These are phyloP conservation scores for Drosophila serrata DNA, from an alignment of 1,140 invertebrate genomes.

Conservation along the genomic window DNA sequence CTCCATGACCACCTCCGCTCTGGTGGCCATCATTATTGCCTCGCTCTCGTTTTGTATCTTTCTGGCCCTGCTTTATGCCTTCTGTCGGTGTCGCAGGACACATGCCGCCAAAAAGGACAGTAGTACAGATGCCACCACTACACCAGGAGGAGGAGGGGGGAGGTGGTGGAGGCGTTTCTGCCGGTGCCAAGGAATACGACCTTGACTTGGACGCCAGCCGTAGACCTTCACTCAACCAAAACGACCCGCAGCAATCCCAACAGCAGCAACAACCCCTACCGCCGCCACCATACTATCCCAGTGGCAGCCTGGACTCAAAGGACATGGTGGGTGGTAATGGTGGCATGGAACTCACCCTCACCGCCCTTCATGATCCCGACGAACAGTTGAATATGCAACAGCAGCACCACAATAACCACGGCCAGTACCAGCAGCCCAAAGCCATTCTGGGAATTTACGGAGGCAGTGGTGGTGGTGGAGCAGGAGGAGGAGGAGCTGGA, in stretches of 20 bases:
- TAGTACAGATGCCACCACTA: conserved; percentile 14
- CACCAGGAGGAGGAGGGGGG: conserved; percentile 7
- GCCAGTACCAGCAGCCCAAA: conserved; percentile 58
- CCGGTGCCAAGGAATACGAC: conserved; percentile 72
- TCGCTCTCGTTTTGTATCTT: conserved; percentile 70
- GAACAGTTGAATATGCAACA: conserved; percentile 80
- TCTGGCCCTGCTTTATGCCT: conserved; percentile 62
- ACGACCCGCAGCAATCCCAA: conserved; percentile 29
- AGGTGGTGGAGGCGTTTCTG: neutral
- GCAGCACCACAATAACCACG: conserved; percentile 60
- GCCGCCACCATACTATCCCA: conserved; percentile 78
- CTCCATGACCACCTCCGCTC: conserved; percentile 69
- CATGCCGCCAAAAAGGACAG: conserved; percentile 70
- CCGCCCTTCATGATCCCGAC: conserved; percentile 77
- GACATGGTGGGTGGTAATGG: conserved; percentile 50
- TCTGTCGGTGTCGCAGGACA: conserved; percentile 75
- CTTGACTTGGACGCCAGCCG: conserved; percentile 57
- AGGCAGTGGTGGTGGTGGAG: conserved; percentile 20
- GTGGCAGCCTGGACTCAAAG: conserved; percentile 78
- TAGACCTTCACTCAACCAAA: conserved; percentile 54
- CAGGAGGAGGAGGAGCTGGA: conserved; percentile 3
- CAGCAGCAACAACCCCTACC: conserved; percentile 37
- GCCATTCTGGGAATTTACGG: conserved; percentile 64
- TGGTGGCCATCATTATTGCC: conserved; percentile 79
- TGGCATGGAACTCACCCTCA: conserved; percentile 77